Evolutionary conservation across 2,113 vertebrate species (phyloP).

Genomic region (Anthoscopus minutus): DNA sequence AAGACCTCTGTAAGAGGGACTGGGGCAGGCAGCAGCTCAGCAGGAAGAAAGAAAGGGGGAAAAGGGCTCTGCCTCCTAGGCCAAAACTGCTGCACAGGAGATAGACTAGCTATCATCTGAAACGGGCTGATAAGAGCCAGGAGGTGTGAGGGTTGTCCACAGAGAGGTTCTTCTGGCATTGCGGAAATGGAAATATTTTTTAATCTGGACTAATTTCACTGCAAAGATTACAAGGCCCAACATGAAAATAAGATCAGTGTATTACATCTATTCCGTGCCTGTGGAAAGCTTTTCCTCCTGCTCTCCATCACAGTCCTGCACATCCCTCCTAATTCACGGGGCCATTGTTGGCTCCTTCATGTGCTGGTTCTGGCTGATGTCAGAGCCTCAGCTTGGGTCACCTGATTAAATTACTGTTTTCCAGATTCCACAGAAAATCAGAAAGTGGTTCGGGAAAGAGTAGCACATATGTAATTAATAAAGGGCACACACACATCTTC

Average conservation of each 20-base stretch:
- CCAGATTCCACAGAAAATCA: background rate
- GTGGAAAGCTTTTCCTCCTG: background rate
- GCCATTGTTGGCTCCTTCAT: rapidly evolving
- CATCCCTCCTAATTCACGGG: background rate
- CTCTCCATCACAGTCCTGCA: background rate
- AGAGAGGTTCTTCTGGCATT: background rate
- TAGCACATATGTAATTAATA: background rate
- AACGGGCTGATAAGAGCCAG: background rate
- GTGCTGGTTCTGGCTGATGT: background rate
- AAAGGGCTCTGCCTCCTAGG: background rate
- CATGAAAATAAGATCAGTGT: background rate
- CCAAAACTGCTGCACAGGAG: background rate
- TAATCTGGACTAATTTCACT: background rate
- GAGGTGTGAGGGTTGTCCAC: background rate
- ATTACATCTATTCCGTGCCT: background rate
- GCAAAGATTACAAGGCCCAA: background rate
- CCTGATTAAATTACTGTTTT: background rate
- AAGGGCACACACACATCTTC: background rate
- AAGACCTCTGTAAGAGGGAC: background rate
- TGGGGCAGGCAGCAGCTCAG: background rate
- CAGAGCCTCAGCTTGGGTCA: background rate
- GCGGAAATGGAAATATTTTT: background rate
- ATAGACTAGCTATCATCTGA: background rate
- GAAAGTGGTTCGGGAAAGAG: background rate
- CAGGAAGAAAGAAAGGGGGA: background rate